phyloP scores from a whole-genome alignment of 2,888 invertebrate species.

The Apomyelois bistriatella region DNA sequence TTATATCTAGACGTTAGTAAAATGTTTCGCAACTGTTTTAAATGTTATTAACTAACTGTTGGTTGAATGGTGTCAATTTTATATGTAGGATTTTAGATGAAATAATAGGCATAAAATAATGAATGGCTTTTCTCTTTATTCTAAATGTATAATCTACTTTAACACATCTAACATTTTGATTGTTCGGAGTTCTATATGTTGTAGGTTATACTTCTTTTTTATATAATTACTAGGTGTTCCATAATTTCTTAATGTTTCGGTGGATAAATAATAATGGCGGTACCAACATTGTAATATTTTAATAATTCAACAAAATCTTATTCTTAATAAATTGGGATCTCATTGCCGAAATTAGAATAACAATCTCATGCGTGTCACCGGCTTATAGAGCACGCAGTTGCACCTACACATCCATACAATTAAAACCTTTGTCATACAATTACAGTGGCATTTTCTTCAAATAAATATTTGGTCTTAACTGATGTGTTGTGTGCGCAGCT shows the following conservation, averaged over 20 bases:
- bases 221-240: background rate
- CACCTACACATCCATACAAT: background rate
- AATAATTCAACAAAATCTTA: too few species aligned
- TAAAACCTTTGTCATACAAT: background rate
- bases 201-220: background rate
- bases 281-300: too few species aligned
- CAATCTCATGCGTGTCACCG: background rate
- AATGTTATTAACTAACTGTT: background rate
- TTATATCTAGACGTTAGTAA: slow-evolving; percentile 1
- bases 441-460: background rate
- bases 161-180: background rate
- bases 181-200: background rate
- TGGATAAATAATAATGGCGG: background rate
- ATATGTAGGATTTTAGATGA: slow-evolving; percentile 5
- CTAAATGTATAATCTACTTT: background rate
- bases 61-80: background rate
- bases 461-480: background rate
- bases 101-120: background rate
- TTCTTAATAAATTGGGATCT: too few species aligned
- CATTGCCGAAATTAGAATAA: background rate
- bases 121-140: background rate
- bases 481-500: slow-evolving; percentile 3
- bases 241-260: background rate
- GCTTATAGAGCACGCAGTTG: slow-evolving; percentile 3
- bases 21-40: slow-evolving; percentile 1